A percentile compares a stretch with the other conserved stretches of the same genome.
Evolutionary conservation across 2,113 vertebrate genomes (phyloP).

Genomic region (Progne subis): DNA sequence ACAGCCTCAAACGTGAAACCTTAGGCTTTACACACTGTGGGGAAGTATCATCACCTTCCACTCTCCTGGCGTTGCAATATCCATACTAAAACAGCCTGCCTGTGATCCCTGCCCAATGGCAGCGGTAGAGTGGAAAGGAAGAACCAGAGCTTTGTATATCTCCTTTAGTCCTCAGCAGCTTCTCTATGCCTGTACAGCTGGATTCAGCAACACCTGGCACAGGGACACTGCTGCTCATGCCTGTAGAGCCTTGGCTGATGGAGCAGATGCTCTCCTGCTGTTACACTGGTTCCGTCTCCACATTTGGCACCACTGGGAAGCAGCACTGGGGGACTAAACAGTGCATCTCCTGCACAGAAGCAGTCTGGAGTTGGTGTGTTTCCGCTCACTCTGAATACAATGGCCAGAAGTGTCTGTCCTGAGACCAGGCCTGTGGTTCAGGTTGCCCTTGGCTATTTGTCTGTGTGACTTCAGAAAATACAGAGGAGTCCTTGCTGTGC

Average conservation of each 20-base stretch:
- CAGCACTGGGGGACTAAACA: not conserved
- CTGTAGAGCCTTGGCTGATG: not conserved
- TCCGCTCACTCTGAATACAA: fast-evolving
- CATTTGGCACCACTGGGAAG: fast-evolving
- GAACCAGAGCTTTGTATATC: not conserved
- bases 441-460: not conserved
- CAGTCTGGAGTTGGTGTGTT: not conserved
- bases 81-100: not conserved
- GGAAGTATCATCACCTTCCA: not conserved
- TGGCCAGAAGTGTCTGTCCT: not conserved
- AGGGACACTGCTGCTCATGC: fast-evolving
- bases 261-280: not conserved
- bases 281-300: not conserved
- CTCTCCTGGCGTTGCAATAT: not conserved
- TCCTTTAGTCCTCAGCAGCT: not conserved
- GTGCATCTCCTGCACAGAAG: not conserved
- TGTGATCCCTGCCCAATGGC: not conserved
- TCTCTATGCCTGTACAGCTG: not conserved
- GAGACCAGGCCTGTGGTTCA: not conserved
- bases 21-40: not conserved
- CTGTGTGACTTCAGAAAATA: not conserved
- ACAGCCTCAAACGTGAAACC: not conserved
- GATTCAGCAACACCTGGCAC: not conserved
- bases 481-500: not conserved
- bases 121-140: not conserved